A percentile compares a stretch with the other conserved stretches of the same genome.
phyloP scores from a whole-genome alignment of 1,140 invertebrate genomes.

The Scaptodrosophila lebanonensis region DNA sequence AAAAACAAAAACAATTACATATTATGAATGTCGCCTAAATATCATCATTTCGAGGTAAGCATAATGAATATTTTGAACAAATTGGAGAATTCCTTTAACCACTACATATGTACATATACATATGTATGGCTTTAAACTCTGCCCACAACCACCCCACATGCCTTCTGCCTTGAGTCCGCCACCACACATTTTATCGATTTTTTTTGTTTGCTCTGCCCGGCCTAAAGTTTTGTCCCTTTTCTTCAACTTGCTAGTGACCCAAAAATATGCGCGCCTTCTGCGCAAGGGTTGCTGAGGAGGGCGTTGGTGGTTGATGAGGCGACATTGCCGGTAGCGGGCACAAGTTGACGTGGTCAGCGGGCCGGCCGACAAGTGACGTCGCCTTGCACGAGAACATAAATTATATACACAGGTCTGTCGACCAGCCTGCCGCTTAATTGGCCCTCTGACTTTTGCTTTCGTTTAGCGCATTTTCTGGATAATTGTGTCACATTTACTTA shows the following conservation, averaged over 20 bases:
- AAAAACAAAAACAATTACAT: conserved; percentile 57
- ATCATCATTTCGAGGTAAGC: conserved; percentile 85
- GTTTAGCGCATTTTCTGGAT: neutral
- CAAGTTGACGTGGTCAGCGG: too few relatives aligned
- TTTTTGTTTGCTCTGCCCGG: conserved; percentile 14
- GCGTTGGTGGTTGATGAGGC: too few relatives aligned
- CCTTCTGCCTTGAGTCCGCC: conserved; percentile 7
- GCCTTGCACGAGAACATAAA: too few relatives aligned
- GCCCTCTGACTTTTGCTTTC: neutral
- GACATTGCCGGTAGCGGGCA: too few relatives aligned
- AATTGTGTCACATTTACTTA: conserved; percentile 6
- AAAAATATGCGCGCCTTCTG: conserved; percentile 30
- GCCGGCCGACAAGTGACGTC: neutral
- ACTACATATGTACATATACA: too few relatives aligned
- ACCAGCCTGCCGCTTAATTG: neutral
- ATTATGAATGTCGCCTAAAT: conserved; percentile 86
- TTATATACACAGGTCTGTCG: too few relatives aligned
- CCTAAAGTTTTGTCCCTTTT: conserved; percentile 24
- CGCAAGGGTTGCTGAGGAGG: conserved; percentile 18
- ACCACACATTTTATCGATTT: conserved; percentile 49
- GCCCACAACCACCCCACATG: neutral
- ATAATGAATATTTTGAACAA: too few relatives aligned
- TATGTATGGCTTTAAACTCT: neutral
- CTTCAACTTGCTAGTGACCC: conserved; percentile 51
- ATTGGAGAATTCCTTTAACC: too few relatives aligned